A percentile compares a stretch with the other conserved stretches of the same genome.
Evolutionary conservation across 2,888 invertebrate genomes (phyloP).

Genomic region (Venustoraphidia nigricollis): DNA sequence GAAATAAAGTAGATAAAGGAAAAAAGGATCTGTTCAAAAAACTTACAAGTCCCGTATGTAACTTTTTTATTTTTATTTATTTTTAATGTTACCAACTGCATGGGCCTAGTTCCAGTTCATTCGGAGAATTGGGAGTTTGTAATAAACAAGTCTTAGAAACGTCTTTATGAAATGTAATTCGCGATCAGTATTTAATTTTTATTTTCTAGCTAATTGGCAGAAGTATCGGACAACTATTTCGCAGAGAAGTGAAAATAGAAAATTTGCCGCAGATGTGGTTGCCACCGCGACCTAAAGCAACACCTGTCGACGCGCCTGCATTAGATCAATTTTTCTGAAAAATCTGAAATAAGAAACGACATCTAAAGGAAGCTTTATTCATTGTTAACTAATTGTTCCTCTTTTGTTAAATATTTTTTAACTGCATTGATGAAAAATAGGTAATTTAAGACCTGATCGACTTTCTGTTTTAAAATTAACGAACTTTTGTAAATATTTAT

Average conservation of each 20-base stretch:
- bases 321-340: conserved; percentile 1
- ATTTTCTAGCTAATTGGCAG: conserved; percentile 57
- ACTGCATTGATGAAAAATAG: not conserved
- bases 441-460: not conserved
- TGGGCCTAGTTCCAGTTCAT: too few relatives aligned
- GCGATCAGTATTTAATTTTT: conserved; percentile 5
- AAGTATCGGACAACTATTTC: conserved; percentile 76
- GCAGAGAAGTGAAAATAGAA: conserved; percentile 72
- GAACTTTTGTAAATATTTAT: too few relatives aligned
- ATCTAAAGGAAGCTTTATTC: not conserved
- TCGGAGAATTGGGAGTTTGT: not conserved
- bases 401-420: not conserved
- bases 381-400: not conserved
- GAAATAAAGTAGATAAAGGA: conserved; percentile 72
- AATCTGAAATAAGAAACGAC: not conserved
- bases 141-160: not conserved
- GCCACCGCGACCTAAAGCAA: conserved; percentile 16
- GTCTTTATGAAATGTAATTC: not conserved
- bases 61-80: not conserved
- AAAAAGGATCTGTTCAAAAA: conserved; percentile 86
- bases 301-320: not conserved
- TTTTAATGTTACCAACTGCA: not conserved
- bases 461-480: not conserved
- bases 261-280: conserved; percentile 60
- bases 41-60: conserved; percentile 57